These are phyloP conservation scores for Rhabdomys pumilio DNA, from an alignment of 2,797 vertebrate species.

Conservation along the genomic window DNA sequence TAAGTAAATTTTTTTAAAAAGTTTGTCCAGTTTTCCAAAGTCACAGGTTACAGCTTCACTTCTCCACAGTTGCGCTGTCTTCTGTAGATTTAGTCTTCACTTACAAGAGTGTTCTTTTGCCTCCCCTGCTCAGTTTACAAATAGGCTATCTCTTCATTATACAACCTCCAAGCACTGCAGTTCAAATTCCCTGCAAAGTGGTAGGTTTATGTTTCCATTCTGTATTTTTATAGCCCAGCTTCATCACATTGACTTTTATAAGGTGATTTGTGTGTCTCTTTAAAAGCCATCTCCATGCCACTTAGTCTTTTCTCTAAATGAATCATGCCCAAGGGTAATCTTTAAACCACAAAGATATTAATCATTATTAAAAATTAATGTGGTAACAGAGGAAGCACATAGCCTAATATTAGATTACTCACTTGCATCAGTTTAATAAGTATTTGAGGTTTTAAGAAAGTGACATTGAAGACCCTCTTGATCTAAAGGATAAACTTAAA, in stretches of 20 bases:
- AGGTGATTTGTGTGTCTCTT: neutral
- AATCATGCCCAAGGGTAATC: conserved; percentile 23
- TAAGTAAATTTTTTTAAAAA: neutral
- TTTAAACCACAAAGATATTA: conserved; percentile 62
- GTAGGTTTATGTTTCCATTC: neutral
- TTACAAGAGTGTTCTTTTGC: neutral
- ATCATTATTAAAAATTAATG: conserved; percentile 63
- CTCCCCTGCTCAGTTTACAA: neutral
- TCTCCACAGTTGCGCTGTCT: neutral
- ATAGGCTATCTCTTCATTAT: neutral
- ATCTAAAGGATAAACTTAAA: conserved; percentile 10
- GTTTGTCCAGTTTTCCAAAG: conserved; percentile 48
- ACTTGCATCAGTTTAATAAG: conserved; percentile 66
- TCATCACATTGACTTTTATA: neutral
- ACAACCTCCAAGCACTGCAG: neutral
- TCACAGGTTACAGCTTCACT: neutral
- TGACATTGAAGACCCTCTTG: neutral
- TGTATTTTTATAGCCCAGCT: neutral
- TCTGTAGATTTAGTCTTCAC: neutral
- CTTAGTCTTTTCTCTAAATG: neutral
- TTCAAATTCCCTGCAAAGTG: neutral
- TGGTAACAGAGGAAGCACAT: neutral
- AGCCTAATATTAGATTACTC: conserved; percentile 51
- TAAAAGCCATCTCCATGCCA: neutral
- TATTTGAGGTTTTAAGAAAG: conserved; percentile 23